Evolutionary conservation across 2,113 vertebrate genomes (phyloP).

Genomic region (Sinocyclocheilus grahami): DNA sequence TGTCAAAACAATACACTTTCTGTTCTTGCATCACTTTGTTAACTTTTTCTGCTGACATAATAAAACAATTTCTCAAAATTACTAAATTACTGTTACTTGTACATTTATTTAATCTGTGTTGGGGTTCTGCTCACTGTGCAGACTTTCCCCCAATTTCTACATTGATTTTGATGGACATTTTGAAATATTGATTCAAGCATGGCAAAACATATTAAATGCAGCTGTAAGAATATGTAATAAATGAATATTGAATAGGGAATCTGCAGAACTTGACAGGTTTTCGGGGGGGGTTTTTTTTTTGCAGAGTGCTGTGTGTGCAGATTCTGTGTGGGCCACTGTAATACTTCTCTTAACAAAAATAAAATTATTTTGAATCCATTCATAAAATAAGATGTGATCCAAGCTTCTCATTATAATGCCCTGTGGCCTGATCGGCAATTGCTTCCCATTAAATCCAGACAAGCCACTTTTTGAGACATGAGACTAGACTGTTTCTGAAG

Average conservation of each 20-base stretch:
- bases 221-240: not conserved
- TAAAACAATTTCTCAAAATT: too few species aligned
- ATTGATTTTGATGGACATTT: not conserved
- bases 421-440: not conserved
- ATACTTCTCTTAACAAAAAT: not conserved
- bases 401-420: not conserved
- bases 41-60: too few species aligned
- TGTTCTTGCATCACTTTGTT: too few species aligned
- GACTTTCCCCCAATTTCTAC: not conserved
- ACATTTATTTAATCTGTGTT: not conserved
- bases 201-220: not conserved
- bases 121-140: not conserved
- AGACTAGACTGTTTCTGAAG: not conserved
- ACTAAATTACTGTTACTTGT: too few species aligned
- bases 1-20: too few species aligned
- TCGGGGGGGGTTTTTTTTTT: not conserved
- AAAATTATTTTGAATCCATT: not conserved
- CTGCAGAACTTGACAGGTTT: not conserved
- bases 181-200: not conserved
- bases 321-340: not conserved
- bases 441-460: not conserved
- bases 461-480: not conserved
- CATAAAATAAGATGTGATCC: not conserved
- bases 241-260: not conserved
- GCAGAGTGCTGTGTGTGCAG: not conserved